A percentile compares a stretch with the other conserved stretches of the same genome.
Conservation (phyloP, 2,888 invertebrate species). For the Sesamia inferens region DNA sequence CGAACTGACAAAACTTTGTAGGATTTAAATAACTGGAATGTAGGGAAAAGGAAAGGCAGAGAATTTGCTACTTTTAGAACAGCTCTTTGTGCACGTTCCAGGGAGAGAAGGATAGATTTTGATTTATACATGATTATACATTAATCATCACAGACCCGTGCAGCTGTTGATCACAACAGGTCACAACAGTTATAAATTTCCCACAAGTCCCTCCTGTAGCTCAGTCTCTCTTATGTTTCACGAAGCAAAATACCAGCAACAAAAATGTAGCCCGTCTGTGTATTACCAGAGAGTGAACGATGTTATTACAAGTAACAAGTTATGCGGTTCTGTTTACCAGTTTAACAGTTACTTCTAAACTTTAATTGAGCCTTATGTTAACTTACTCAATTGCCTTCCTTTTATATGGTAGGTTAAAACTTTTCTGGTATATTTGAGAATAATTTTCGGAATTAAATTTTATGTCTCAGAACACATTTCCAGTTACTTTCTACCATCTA, state of each 20-base stretch:
- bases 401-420: not conserved
- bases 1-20: no score
- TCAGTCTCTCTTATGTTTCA: not conserved
- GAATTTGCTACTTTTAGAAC: no score
- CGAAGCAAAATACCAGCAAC: not conserved
- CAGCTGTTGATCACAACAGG: no score
- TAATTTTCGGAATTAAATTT: not conserved
- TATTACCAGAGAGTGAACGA: not conserved
- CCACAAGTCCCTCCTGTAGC: not conserved
- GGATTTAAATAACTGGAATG: no score
- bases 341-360: constrained; percentile 12
- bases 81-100: no score
- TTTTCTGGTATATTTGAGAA: not conserved
- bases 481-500: no score
- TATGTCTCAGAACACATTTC: no score
- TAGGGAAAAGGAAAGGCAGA: no score
- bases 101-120: no score
- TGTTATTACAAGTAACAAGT: constrained; percentile 3
- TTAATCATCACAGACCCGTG: no score
- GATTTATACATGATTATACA: no score
- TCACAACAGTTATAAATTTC: not conserved
- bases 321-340: constrained; percentile 6
- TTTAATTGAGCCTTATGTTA: constrained; percentile 7
- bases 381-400: constrained; percentile 5
- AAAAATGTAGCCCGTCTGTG: constrained; percentile 3